Conservation (phyloP, 2,113 vertebrate genomes). For the Buteo buteo region DNA sequence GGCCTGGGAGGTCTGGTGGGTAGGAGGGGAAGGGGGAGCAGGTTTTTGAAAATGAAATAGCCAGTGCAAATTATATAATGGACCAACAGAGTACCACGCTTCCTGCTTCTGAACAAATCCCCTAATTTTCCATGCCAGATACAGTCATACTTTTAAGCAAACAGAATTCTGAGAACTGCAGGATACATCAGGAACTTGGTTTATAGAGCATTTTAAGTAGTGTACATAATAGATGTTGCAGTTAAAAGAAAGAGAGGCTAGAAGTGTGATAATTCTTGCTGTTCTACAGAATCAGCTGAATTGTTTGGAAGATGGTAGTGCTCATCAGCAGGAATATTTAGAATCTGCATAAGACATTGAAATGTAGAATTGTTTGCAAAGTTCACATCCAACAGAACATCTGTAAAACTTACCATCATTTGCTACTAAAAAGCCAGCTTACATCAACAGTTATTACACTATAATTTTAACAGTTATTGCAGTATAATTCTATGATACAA, state of each 20-base stretch:
- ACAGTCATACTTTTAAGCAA: not conserved
- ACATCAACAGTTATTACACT: not conserved
- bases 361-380: not conserved
- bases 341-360: not conserved
- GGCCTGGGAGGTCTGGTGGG: not conserved
- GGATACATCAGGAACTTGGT: not conserved
- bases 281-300: not conserved
- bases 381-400: not conserved
- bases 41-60: not conserved
- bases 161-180: not conserved
- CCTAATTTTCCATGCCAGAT: not conserved
- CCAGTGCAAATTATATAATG: not conserved
- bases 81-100: not conserved
- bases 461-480: not conserved
- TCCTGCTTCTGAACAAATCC: not conserved
- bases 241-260: not conserved
- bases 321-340: not conserved
- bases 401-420: not conserved
- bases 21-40: not conserved
- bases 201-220: not conserved
- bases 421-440: not conserved
- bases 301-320: not conserved
- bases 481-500: not conserved
- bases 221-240: not conserved
- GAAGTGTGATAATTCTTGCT: not conserved